These are phyloP conservation scores for Sialia sialis DNA, from an alignment of 2,113 vertebrate genomes.

Conservation along the genomic window DNA sequence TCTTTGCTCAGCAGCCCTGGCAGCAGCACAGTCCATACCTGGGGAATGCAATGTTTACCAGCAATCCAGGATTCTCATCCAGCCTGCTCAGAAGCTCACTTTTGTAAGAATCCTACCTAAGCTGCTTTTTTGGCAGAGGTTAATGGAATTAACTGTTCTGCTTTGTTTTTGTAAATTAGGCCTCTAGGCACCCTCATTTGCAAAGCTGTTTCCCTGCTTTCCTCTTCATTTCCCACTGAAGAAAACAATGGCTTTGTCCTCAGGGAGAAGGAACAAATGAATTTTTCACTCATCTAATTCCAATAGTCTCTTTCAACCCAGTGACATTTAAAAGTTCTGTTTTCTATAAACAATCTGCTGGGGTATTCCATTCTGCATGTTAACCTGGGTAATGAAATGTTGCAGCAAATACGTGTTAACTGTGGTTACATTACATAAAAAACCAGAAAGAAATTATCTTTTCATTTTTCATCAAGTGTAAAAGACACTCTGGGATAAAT, in stretches of 20 bases:
- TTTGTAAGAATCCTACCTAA: neutral
- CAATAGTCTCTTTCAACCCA: neutral
- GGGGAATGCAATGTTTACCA: neutral
- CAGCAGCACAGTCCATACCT: neutral
- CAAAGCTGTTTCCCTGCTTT: neutral
- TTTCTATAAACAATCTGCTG: neutral
- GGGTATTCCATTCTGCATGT: neutral
- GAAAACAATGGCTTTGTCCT: neutral
- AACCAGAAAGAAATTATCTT: neutral
- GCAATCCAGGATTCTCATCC: neutral
- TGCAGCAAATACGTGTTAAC: neutral
- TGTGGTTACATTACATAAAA: neutral
- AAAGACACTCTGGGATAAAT: neutral
- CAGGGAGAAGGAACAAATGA: neutral
- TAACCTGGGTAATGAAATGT: neutral
- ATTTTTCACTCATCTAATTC: neutral
- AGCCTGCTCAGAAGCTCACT: neutral
- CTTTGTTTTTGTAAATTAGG: neutral
- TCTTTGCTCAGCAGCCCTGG: neutral
- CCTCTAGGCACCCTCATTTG: neutral
- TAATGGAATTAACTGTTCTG: neutral
- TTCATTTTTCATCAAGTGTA: neutral
- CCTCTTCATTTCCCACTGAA: neutral
- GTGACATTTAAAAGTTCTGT: neutral
- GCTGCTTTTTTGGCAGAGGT: neutral